Percentiles rank a stretch among this genome's conserved stretches.
Evolutionary conservation across 2,113 vertebrate species (phyloP).

Genomic region (Perca schrenkii): DNA sequence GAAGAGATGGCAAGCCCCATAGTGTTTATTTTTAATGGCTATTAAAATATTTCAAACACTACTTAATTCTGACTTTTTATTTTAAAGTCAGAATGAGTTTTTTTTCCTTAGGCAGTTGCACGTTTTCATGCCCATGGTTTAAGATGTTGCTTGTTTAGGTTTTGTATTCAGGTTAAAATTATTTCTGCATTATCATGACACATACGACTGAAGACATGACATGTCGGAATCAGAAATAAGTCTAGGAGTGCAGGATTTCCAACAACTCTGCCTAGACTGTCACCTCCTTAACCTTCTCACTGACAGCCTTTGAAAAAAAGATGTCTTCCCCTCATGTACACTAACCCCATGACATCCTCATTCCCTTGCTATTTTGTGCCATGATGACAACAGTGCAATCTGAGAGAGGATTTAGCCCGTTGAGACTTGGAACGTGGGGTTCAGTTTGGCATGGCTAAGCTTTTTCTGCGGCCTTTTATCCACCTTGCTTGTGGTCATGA

Average conservation of each 20-base stretch:
- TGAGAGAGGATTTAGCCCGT: slow-evolving; percentile 27
- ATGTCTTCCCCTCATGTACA: slow-evolving; percentile 25
- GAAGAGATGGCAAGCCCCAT: slow-evolving; percentile 23
- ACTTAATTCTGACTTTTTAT: neutral
- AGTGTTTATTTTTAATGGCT: slow-evolving; percentile 59
- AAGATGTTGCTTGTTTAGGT: neutral
- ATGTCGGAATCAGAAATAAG: slow-evolving; percentile 20
- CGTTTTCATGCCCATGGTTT: neutral
- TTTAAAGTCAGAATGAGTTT: neutral
- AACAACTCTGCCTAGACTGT: slow-evolving; percentile 10
- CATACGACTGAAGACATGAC: neutral
- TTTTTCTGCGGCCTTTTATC: slow-evolving; percentile 12
- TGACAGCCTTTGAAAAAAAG: slow-evolving; percentile 24
- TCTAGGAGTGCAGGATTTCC: slow-evolving; percentile 6
- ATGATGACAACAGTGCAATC: slow-evolving; percentile 31
- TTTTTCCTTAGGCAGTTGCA: neutral
- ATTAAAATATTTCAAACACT: neutral
- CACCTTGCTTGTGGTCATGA: neutral
- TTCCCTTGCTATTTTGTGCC: slow-evolving; percentile 24
- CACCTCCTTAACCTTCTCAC: slow-evolving; percentile 36
- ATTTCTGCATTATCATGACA: neutral
- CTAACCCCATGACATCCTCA: slow-evolving; percentile 43
- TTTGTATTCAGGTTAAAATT: slow-evolving; percentile 2
- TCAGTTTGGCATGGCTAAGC: slow-evolving; percentile 10
- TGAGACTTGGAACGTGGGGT: neutral